Conservation (phyloP, 2,888 invertebrate genomes). For the Colletes collaris region DNA sequence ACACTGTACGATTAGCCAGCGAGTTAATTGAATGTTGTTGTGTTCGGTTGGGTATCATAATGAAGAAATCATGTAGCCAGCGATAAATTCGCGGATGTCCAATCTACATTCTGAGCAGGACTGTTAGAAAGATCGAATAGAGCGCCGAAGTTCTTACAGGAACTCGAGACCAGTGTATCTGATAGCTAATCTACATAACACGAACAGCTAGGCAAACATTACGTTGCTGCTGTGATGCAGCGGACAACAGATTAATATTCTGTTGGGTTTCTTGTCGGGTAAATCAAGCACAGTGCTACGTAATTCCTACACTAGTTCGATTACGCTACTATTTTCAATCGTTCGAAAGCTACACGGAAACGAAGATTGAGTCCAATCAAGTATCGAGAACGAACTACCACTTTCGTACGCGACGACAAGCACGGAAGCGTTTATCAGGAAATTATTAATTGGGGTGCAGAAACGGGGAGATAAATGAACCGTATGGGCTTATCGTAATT, state of each 20-base stretch:
- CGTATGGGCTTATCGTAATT: neutral
- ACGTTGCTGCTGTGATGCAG: slow-evolving; percentile 25
- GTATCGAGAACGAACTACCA: slow-evolving; percentile 7
- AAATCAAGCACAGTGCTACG: slow-evolving; percentile 9
- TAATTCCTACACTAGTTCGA: slow-evolving; percentile 18
- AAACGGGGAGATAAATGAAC: neutral
- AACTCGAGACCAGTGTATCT: slow-evolving; percentile 19
- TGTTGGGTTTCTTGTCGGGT: slow-evolving; percentile 23
- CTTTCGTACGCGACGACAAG: neutral
- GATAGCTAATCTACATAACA: slow-evolving; percentile 55
- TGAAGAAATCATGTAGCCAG: slow-evolving; percentile 20
- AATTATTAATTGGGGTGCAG: slow-evolving; percentile 36
- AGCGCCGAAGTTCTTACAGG: slow-evolving; percentile 13
- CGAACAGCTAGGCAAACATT: slow-evolving; percentile 47
- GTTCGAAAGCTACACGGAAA: slow-evolving; percentile 32
- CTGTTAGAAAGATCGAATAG: slow-evolving; percentile 8
- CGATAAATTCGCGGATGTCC: slow-evolving; percentile 31
- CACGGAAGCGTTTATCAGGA: neutral
- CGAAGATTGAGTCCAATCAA: slow-evolving; percentile 1
- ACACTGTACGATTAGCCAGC: neutral
- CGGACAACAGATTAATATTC: slow-evolving; percentile 50
- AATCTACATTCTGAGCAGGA: slow-evolving; percentile 31
- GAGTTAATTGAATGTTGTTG: neutral
- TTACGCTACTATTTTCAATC: slow-evolving; percentile 17
- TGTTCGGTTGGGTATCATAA: neutral